Evolutionary conservation across 1,140 invertebrate genomes (phyloP), one percentile per base, ranked within the genome.

Genomic region (Eueides isabella): DNA sequence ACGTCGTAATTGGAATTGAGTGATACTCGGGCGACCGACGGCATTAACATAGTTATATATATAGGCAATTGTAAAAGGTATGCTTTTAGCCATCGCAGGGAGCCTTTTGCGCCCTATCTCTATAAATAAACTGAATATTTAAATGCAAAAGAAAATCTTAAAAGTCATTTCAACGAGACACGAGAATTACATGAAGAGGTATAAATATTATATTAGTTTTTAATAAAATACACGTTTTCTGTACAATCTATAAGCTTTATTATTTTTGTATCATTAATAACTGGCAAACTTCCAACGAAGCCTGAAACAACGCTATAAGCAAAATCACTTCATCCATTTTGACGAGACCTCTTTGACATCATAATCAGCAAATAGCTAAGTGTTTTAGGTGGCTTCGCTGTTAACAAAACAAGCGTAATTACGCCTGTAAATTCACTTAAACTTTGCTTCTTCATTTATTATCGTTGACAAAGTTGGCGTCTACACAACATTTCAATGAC

Each of bases 341-440:
- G 67, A 68, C 62, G 62, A 65, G 41, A 69, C 73, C 74, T 64
- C 64, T 80, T 77, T 80, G 78, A 82, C 75, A 77, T 73, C 69
- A 9, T 71, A 71, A 79, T 79, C 65, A 78, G 61, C 67, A 70
- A 70, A 70, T 48, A 66, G 67, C 70, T 72, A 12, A 70, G 70
- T 71, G 62, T 75, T 75, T 75, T 71, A 69, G 33, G 19, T 63
- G 33, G 33, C 55, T 29, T 61, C 48, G 65, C 19, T 38, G 38
- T 64, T 61, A 35, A 64, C 19, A 41, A 48, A 68, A 68, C 65
- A 67, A 68, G 66, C 6, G 35, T 68, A 63, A 73, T 73, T 65
- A 63, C 38, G 55, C 28, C 16, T 30, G 14, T 26, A 2, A 26
- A 63, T 63, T 62, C 26, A 19, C 33, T 41, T 62, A 38, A 16